Evolutionary conservation across 2,888 invertebrate genomes (phyloP).

Genomic region (Pristionchus arcanus): DNA sequence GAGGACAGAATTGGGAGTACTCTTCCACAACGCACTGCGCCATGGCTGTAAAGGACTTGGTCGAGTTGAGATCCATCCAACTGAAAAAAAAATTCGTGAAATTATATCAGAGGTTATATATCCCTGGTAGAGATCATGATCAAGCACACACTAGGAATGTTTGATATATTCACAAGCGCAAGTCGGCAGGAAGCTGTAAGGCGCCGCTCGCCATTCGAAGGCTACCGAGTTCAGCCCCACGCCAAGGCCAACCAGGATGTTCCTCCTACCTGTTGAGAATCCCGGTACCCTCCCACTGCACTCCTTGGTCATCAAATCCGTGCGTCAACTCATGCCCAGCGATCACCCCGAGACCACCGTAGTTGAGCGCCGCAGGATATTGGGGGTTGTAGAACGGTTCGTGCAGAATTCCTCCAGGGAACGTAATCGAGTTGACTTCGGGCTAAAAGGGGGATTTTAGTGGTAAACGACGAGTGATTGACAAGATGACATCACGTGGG

Average conservation of each 20-base stretch:
- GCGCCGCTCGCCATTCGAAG: too few relatives aligned
- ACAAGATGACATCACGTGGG: not conserved
- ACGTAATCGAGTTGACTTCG: conserved; percentile 75
- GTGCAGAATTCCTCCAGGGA: conserved; percentile 75
- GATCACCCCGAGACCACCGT: conserved; percentile 97
- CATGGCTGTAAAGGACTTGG: conserved; percentile 65
- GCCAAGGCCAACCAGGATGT: too few relatives aligned
- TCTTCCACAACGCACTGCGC: conserved; percentile 72
- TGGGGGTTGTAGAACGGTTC: conserved; percentile 74
- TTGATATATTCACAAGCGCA: too few relatives aligned
- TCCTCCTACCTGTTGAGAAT: conserved; percentile 62
- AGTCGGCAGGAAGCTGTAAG: too few relatives aligned
- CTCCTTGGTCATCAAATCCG: conserved; percentile 89
- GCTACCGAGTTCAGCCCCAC: too few relatives aligned
- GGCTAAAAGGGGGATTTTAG: conserved; percentile 59
- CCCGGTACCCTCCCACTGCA: conserved; percentile 74
- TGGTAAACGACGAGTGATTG: too few relatives aligned
- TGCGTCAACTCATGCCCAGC: conserved; percentile 98
- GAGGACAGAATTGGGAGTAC: conserved; percentile 70
- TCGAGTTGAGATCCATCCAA: conserved; percentile 71
- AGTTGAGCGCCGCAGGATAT: conserved; percentile 81
- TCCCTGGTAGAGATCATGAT: too few relatives aligned
- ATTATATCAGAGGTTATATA: too few relatives aligned
- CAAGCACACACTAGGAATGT: too few relatives aligned
- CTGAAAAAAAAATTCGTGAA: too few relatives aligned